Conservation (phyloP, 1,140 invertebrate species). For the Mylabris phalerata region DNA sequence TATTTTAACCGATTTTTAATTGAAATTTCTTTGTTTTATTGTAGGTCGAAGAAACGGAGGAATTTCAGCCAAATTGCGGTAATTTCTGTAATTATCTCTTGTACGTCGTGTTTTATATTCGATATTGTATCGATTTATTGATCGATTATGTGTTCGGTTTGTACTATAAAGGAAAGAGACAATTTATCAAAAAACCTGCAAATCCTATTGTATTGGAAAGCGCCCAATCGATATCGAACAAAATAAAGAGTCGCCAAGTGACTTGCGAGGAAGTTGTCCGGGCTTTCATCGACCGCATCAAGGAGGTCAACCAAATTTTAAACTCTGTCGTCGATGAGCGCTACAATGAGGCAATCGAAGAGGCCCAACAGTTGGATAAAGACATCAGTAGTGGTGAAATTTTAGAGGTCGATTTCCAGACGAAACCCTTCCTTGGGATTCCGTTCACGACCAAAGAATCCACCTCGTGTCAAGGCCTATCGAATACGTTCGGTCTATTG, state of each 20-base stretch:
- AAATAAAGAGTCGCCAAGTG: conserved; percentile 57
- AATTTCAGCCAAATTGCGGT: no score
- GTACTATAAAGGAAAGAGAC: conserved; percentile 50
- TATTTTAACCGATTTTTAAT: no score
- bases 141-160: conserved; percentile 47
- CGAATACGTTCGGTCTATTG: conserved; percentile 60
- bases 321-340: conserved; percentile 79
- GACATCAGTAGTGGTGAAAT: conserved; percentile 50
- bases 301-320: conserved; percentile 67
- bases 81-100: no score
- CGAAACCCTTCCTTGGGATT: conserved; percentile 69
- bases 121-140: conserved; percentile 39
- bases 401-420: conserved; percentile 50
- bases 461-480: conserved; percentile 52
- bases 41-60: no score
- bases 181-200: conserved; percentile 50
- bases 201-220: conserved; percentile 57
- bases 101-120: conserved; percentile 3
- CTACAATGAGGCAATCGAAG: conserved; percentile 65
- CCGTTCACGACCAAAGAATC: conserved; percentile 71
- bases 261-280: conserved; percentile 64
- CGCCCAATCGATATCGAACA: conserved; percentile 54
- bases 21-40: no score
- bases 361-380: conserved; percentile 66
- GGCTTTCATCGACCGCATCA: conserved; percentile 70